Evolutionary conservation across 2,797 vertebrate genomes (phyloP).

Genomic region (Emys orbicularis): DNA sequence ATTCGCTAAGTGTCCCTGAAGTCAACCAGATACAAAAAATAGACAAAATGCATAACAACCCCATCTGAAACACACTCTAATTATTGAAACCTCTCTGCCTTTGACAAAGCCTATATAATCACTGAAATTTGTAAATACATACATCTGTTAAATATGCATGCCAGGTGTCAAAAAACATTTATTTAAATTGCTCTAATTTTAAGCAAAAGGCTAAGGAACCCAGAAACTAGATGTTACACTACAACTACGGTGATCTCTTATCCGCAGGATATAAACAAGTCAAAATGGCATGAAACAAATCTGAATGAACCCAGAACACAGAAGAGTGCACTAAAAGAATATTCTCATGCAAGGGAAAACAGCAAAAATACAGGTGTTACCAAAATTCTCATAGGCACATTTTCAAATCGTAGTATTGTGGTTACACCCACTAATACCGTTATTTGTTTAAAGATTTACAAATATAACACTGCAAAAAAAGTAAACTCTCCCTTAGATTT

Average conservation of each 20-base stretch:
- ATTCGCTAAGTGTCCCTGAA: neutral
- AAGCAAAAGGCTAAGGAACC: neutral
- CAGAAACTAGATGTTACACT: neutral
- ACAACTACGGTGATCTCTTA: neutral
- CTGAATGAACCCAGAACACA: neutral
- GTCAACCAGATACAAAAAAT: neutral
- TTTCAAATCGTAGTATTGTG: rapidly evolving
- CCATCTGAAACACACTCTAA: neutral
- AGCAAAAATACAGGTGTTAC: neutral
- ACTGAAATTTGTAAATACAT: rapidly evolving
- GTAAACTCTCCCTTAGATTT: neutral
- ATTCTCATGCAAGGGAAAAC: neutral
- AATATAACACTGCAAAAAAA: rapidly evolving
- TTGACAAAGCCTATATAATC: neutral
- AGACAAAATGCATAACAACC: neutral
- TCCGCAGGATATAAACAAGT: neutral
- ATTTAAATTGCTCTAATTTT: neutral
- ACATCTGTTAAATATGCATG: neutral
- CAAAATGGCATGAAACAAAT: neutral
- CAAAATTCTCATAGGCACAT: neutral
- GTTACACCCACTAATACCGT: neutral
- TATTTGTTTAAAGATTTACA: rapidly evolving
- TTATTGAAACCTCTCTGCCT: neutral
- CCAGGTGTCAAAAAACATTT: rapidly evolving
- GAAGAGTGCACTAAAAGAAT: neutral